Conservation (phyloP, 1,140 invertebrate species). For the Drosophila rhopaloa region DNA sequence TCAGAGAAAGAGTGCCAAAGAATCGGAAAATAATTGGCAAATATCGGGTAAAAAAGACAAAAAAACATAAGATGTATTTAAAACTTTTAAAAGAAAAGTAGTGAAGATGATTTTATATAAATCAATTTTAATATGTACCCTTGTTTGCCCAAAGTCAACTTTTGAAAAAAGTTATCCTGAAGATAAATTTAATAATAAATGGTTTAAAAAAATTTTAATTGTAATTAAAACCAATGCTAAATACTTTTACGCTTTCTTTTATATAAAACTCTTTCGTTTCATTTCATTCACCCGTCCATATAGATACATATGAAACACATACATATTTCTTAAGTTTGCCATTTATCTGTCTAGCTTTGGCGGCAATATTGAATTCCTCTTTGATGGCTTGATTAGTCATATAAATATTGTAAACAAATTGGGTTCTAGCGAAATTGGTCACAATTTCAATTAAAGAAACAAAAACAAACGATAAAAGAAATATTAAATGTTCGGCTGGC, state of each 20-base stretch:
- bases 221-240: too few relatives aligned
- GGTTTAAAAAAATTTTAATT: too few relatives aligned
- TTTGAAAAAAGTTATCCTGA: too few relatives aligned
- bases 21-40: neutral
- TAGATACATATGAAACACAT: too few relatives aligned
- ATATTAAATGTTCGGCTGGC: constrained; percentile 8
- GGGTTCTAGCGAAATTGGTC: constrained; percentile 13
- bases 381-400: constrained; percentile 7
- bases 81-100: too few relatives aligned
- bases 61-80: neutral
- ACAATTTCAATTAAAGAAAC: constrained; percentile 11
- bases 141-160: too few relatives aligned
- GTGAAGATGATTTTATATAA: neutral
- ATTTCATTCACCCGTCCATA: neutral
- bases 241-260: too few relatives aligned
- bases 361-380: neutral
- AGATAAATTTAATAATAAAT: too few relatives aligned
- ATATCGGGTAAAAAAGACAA: neutral
- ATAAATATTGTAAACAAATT: constrained; percentile 13
- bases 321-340: neutral
- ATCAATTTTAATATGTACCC: neutral
- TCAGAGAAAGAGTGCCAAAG: neutral
- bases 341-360: neutral
- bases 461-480: neutral
- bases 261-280: neutral